Evolutionary conservation across 2,888 invertebrate genomes (phyloP).

Genomic region (Eudasyphora cyanicolor): DNA sequence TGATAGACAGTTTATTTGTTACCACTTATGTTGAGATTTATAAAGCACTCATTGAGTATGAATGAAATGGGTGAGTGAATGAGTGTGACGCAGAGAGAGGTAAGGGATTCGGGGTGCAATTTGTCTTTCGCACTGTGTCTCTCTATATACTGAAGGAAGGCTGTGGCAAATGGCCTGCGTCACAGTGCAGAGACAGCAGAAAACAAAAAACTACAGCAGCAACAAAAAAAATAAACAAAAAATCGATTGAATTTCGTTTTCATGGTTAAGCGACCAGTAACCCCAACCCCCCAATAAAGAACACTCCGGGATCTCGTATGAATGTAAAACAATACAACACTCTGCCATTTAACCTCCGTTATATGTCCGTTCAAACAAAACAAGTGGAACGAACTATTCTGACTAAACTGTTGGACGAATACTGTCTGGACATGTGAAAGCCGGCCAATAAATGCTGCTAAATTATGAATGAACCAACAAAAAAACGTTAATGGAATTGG

Average conservation of each 20-base stretch:
- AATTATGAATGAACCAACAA: constrained; percentile 6
- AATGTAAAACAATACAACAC: background rate
- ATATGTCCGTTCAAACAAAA: too few species aligned
- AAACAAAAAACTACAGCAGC: background rate
- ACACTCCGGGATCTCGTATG: background rate
- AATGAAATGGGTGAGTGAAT: constrained; percentile 1
- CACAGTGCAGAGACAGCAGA: constrained; percentile 3
- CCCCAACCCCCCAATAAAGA: background rate
- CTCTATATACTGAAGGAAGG: background rate
- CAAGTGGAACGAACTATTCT: background rate
- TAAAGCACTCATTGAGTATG: constrained; percentile 16
- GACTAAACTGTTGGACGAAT: background rate
- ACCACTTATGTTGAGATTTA: constrained; percentile 57
- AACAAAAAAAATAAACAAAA: background rate
- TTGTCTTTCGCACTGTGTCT: background rate
- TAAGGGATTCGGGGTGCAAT: background rate
- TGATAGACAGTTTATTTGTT: constrained; percentile 52
- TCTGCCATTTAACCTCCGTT: background rate
- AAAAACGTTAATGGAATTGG: constrained; percentile 11
- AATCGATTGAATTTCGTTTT: constrained; percentile 62
- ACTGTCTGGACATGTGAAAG: background rate
- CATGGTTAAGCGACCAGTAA: constrained; percentile 47
- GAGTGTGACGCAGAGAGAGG: background rate
- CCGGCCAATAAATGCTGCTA: background rate
- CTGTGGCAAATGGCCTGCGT: constrained; percentile 2